Evolutionary conservation across 2,113 vertebrate species (phyloP), one percentile per base, ranked within the genome.

Genomic region (Sardina pilchardus): DNA sequence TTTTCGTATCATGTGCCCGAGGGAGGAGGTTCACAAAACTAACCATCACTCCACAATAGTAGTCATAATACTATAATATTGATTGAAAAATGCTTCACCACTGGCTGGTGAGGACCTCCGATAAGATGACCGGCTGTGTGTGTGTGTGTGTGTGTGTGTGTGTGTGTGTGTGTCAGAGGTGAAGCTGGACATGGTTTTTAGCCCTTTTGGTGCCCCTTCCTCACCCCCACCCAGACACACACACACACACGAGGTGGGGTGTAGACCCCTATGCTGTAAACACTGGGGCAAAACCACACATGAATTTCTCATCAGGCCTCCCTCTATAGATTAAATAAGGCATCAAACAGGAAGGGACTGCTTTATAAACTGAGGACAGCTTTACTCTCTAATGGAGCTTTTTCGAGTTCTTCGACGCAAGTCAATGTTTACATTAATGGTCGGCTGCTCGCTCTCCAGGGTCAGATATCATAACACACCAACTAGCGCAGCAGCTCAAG

Each of bases 301-400:
- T 81, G 50, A n/a, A 53, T 81, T 42, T 80, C 56, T 26, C 78
- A 59, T 53, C 81, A 81, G 84, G 36, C 71, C 71, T 81, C 78
- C 34, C n/a, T 78, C 44, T 47, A 75, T 45, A 78, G 71, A 78
- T 78, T 78, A 78, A 78, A 78, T 78, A 78, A 78, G 71, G 71
- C 44, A 75, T 85, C 24, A 53, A 85, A 80, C 84, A 81, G 67
- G 53, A 63, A 86, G 85, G 16, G 59, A n/a, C n/a, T 26, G 81
- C 82, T 82, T 86, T 83, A 86, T 86, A 82, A 71, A 82, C 56
- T 42, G 42, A 81, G 45, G 71, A 81, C 84, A 81, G 84, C 26
- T 81, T 85, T 85, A 56, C 30, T 56, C 75, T 53, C 30, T 78
- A 78, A 78, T 78, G 71, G 30, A 78, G 71, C 16, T 59, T 63